phyloP scores from a whole-genome alignment of 2,113 vertebrate genomes.

The Diadophis punctatus region DNA sequence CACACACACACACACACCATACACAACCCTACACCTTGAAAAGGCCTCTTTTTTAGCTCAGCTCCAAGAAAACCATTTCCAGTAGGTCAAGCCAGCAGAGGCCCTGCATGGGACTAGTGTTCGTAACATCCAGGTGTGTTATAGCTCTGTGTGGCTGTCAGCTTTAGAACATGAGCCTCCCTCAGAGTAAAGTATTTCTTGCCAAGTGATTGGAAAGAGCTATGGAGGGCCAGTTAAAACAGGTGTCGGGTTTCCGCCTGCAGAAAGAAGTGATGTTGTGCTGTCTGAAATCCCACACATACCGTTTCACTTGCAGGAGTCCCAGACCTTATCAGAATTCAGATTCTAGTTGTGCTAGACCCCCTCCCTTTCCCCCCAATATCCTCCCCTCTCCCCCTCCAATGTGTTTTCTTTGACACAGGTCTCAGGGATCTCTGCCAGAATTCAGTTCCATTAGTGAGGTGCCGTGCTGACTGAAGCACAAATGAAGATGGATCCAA shows the following conservation, averaged over 20 bases:
- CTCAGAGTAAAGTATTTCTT: conserved; percentile 40
- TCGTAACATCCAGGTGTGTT: conserved; percentile 59
- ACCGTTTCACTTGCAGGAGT: background rate
- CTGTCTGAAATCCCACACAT: background rate
- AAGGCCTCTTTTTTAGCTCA: conserved; percentile 45
- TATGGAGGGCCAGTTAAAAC: background rate
- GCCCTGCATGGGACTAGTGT: conserved; percentile 28
- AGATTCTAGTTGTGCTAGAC: conserved; percentile 22
- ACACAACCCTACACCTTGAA: background rate
- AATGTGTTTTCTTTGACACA: conserved; percentile 75
- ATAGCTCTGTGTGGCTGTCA: conserved; percentile 37
- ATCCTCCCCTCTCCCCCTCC: conserved; percentile 46
- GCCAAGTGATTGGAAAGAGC: conserved; percentile 42
- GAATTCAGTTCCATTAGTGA: conserved; percentile 78
- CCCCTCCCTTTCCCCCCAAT: conserved; percentile 18
- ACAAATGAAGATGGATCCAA: conserved; percentile 74
- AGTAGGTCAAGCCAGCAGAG: conserved; percentile 49
- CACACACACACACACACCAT: background rate
- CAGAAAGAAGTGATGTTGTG: conserved; percentile 9
- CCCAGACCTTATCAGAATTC: conserved; percentile 42
- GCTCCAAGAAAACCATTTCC: conserved; percentile 50
- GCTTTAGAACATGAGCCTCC: conserved; percentile 32
- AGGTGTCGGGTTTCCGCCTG: conserved; percentile 28
- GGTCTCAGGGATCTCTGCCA: conserved; percentile 73
- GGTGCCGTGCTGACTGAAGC: conserved; percentile 80